A percentile compares a stretch with the other conserved stretches of the same genome.
Evolutionary conservation across 2,113 vertebrate genomes (phyloP).

Genomic region (Tauraco erythrolophus): DNA sequence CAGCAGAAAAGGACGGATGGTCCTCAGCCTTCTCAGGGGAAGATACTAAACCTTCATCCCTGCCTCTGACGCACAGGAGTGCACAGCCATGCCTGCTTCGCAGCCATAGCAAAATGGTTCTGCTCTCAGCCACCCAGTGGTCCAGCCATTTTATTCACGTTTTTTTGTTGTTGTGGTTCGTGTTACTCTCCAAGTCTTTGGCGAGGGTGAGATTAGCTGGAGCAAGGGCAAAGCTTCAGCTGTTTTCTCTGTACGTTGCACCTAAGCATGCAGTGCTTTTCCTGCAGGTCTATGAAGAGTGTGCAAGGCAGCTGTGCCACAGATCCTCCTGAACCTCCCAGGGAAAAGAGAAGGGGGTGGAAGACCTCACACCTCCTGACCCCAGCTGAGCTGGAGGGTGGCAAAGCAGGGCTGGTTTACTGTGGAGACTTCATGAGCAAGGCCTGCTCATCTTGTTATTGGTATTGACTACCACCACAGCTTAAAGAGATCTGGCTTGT

Average conservation of each 20-base stretch:
- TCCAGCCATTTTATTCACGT: background rate
- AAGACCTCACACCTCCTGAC: background rate
- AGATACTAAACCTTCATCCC: background rate
- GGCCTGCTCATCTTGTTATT: background rate
- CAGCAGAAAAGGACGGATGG: background rate
- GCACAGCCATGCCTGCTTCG: background rate
- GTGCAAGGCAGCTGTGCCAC: background rate
- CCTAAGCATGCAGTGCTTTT: background rate
- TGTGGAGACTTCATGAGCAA: background rate
- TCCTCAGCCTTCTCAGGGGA: background rate
- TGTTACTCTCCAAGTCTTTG: background rate
- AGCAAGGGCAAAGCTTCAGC: background rate
- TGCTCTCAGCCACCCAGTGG: background rate
- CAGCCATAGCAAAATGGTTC: background rate
- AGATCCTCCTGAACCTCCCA: background rate
- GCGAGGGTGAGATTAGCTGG: rapidly evolving
- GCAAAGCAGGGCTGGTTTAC: background rate
- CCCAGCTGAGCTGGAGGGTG: background rate
- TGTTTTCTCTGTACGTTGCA: background rate
- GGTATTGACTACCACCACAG: background rate
- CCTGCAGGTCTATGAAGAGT: background rate
- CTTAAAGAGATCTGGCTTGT: background rate
- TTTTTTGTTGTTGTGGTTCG: rapidly evolving
- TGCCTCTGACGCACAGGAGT: background rate
- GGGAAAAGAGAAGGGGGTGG: background rate